Percentiles rank a stretch among this genome's conserved stretches.
phyloP scores from a whole-genome alignment of 2,113 vertebrate species.

The Dasyornis broadbenti region DNA sequence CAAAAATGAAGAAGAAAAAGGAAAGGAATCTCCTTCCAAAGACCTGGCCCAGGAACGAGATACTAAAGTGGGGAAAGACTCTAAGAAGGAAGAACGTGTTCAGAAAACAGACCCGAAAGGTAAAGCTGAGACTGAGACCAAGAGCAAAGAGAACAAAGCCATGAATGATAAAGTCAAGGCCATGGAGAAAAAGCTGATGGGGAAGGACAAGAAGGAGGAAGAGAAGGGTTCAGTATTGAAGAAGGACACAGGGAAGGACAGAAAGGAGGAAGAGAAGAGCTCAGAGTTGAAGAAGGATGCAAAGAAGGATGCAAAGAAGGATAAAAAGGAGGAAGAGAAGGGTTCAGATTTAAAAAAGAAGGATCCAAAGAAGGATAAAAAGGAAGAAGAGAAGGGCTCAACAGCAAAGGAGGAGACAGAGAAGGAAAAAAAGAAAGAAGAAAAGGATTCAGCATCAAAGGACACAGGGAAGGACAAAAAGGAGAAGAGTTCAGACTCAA shows the following conservation, averaged over 20 bases:
- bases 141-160: constrained; percentile 58
- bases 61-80: constrained; percentile 49
- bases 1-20: constrained; percentile 62
- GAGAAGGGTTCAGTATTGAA: not conserved
- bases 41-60: constrained; percentile 23
- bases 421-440: constrained; percentile 42
- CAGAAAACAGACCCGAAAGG: constrained; percentile 48
- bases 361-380: not conserved
- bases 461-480: not conserved
- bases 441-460: not conserved
- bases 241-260: not conserved
- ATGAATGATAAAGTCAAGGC: constrained; percentile 61
- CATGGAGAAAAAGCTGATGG: constrained; percentile 70
- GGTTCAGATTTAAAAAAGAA: not conserved
- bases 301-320: not conserved
- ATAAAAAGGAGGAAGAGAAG: constrained; percentile 53
- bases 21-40: constrained; percentile 44
- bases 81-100: constrained; percentile 39
- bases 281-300: not conserved
- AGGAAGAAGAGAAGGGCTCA: constrained; percentile 32
- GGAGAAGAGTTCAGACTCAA: not conserved
- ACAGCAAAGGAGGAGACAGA: not conserved
- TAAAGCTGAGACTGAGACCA: constrained; percentile 50
- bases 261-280: not conserved
- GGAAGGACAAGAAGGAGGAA: constrained; percentile 56